Evolutionary conservation across 2,113 vertebrate genomes (phyloP).

Genomic region (Scophthalmus maximus): DNA sequence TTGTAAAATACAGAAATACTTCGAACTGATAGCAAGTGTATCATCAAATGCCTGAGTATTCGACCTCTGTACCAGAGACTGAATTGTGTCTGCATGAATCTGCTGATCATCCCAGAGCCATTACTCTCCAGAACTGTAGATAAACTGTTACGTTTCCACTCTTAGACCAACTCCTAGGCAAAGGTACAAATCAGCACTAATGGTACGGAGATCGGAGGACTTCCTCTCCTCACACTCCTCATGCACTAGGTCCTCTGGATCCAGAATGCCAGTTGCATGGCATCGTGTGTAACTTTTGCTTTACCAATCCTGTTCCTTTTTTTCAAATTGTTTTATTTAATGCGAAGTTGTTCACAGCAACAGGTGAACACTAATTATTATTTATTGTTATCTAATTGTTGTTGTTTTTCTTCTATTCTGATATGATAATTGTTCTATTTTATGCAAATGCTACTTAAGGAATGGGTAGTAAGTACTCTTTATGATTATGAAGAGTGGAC

Average conservation of each 20-base stretch:
- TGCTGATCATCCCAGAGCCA: constrained; percentile 33
- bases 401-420: constrained; percentile 33
- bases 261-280: constrained; percentile 15
- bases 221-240: neutral
- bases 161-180: neutral
- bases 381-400: constrained; percentile 66
- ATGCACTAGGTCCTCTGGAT: constrained; percentile 43
- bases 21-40: constrained; percentile 11
- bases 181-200: too few species aligned
- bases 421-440: constrained; percentile 45
- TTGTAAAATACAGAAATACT: constrained; percentile 27
- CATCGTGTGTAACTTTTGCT: constrained; percentile 26
- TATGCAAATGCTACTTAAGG: constrained; percentile 34
- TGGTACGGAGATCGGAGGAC: constrained; percentile 28
- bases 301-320: constrained; percentile 23
- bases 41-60: constrained; percentile 7
- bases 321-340: constrained; percentile 38
- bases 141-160: constrained; percentile 7
- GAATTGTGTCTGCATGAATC: constrained; percentile 25
- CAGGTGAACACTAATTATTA: constrained; percentile 75
- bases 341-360: constrained; percentile 67
- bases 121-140: neutral
- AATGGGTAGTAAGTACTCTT: constrained; percentile 22
- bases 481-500: constrained; percentile 3
- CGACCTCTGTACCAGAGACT: constrained; percentile 22